Conservation (phyloP, 2,113 vertebrate species). For the Psephotus haematonotus region DNA sequence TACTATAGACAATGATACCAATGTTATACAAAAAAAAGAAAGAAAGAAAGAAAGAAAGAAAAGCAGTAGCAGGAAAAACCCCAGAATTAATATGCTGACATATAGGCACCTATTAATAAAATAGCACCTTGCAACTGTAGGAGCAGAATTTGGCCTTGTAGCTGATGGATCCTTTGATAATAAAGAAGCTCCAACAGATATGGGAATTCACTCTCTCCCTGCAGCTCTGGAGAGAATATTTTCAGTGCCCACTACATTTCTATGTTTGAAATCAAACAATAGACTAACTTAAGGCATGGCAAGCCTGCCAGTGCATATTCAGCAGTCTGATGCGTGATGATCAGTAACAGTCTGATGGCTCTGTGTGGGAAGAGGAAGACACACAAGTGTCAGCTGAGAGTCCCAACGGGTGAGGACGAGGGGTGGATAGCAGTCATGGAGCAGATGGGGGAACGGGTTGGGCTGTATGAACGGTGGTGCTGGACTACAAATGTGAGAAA, state of each 20-base stretch:
- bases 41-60: background rate
- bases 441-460: background rate
- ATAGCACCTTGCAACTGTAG: background rate
- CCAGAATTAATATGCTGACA: background rate
- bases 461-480: background rate
- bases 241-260: background rate
- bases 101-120: background rate
- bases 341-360: background rate
- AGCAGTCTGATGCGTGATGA: background rate
- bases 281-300: background rate
- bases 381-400: background rate
- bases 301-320: background rate
- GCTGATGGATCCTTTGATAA: background rate
- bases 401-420: accelerated
- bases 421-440: accelerated
- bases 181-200: background rate
- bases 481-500: background rate
- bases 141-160: background rate
- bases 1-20: background rate
- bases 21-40: background rate
- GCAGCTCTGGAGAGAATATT: background rate
- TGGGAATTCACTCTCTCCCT: background rate
- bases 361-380: background rate
- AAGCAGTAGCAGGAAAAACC: background rate
- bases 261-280: background rate